Conservation (phyloP, 2,113 vertebrate genomes). For the Sterna hirundo region DNA sequence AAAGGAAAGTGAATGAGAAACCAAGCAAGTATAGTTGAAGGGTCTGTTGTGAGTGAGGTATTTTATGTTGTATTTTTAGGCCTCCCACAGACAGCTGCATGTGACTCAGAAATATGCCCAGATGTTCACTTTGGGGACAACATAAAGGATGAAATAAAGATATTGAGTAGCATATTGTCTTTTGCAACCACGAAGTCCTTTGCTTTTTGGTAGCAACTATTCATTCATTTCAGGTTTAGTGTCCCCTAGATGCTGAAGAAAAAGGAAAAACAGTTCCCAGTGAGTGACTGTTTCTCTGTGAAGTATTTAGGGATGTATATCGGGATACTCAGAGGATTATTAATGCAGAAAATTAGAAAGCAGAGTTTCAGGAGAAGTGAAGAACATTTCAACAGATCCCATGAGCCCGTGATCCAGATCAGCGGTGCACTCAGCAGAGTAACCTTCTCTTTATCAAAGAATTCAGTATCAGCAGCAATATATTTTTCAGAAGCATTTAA, state of each 20-base stretch:
- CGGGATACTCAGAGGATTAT: neutral
- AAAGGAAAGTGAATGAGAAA: slow-evolving; percentile 34
- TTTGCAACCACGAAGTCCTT: neutral
- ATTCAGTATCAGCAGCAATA: neutral
- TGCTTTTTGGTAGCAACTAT: neutral
- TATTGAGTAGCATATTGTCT: neutral
- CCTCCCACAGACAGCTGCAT: neutral
- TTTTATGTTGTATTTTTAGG: neutral
- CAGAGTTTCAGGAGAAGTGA: neutral
- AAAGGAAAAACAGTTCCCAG: neutral
- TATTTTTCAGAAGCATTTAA: neutral
- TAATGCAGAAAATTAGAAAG: neutral
- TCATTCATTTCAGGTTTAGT: neutral
- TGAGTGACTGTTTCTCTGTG: neutral
- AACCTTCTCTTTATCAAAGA: neutral
- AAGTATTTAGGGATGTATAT: neutral
- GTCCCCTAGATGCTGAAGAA: neutral
- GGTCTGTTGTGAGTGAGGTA: neutral
- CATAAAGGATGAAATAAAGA: neutral
- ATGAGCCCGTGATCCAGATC: neutral
- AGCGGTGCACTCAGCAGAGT: neutral
- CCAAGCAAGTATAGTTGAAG: neutral
- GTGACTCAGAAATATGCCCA: neutral
- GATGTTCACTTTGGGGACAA: neutral
- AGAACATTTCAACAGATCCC: neutral